A percentile compares a stretch with the other conserved stretches of the same genome.
Conservation (phyloP, 2,113 vertebrate genomes). For the Globicephala melas region DNA sequence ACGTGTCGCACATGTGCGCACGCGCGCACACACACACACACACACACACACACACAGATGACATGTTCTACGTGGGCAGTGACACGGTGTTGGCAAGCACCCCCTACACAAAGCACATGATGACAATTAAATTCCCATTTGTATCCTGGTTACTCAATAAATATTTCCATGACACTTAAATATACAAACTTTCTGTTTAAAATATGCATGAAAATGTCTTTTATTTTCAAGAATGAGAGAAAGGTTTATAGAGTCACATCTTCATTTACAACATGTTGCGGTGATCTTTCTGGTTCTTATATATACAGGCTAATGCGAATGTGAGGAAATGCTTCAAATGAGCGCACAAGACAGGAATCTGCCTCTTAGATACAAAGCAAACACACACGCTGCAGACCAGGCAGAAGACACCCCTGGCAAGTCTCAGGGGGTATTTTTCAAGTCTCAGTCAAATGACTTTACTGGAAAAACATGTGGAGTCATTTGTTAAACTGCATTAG, state of each 20-base stretch:
- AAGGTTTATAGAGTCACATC: conserved; percentile 59
- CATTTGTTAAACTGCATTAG: conserved; percentile 65
- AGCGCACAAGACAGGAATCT: conserved; percentile 62
- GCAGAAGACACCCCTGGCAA: conserved; percentile 54
- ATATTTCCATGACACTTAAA: conserved; percentile 57
- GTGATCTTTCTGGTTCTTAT: conserved; percentile 73
- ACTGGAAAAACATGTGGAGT: conserved; percentile 3
- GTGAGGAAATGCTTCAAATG: conserved; percentile 73
- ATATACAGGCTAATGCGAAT: conserved; percentile 67
- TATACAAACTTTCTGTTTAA: conserved; percentile 66
- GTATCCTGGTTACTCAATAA: conserved; percentile 62
- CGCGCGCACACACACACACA: not conserved
- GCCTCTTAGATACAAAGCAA: conserved; percentile 69
- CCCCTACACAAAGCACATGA: conserved; percentile 57
- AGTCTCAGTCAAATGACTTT: conserved; percentile 55
- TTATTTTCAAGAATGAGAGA: conserved; percentile 52
- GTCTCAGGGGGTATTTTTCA: conserved; percentile 55
- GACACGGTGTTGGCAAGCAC: conserved; percentile 51
- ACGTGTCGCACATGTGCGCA: not conserved
- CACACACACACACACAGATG: not conserved
- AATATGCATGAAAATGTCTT: conserved; percentile 55
- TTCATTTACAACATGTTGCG: conserved; percentile 59
- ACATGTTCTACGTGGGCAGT: conserved; percentile 44
- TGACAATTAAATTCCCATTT: conserved; percentile 73
- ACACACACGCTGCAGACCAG: conserved; percentile 46